Evolutionary conservation across 2,113 vertebrate genomes (phyloP).

Genomic region (Notarius lentiginosus): DNA sequence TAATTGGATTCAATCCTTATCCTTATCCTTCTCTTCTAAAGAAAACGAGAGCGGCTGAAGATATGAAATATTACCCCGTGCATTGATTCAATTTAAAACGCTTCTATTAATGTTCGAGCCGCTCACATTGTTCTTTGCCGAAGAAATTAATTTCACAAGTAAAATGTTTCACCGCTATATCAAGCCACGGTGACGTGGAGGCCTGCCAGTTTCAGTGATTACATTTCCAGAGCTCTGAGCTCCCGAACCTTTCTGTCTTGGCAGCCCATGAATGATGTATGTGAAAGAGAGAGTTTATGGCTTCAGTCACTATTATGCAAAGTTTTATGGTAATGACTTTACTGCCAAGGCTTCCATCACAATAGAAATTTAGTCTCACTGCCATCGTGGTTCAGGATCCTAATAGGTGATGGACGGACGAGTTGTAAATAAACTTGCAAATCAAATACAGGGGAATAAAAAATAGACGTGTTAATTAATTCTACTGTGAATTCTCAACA

Average conservation of each 20-base stretch:
- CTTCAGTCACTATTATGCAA: conserved; percentile 33
- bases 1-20: conserved; percentile 82
- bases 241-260: conserved; percentile 9
- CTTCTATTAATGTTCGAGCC: conserved; percentile 67
- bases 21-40: conserved; percentile 73
- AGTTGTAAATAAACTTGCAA: conserved; percentile 25
- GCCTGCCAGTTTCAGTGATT: conserved; percentile 17
- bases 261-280: conserved; percentile 19
- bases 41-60: conserved; percentile 64
- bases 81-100: conserved; percentile 70
- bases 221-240: conserved; percentile 36
- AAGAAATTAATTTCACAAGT: conserved; percentile 44
- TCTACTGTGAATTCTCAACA: background rate
- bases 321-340: conserved; percentile 35
- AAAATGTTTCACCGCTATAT: conserved; percentile 33
- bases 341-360: background rate
- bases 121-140: conserved; percentile 30
- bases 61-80: conserved; percentile 55
- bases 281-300: conserved; percentile 26
- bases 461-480: background rate
- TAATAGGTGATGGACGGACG: background rate
- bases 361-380: conserved; percentile 2
- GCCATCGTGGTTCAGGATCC: background rate
- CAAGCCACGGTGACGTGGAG: conserved; percentile 8
- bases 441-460: background rate